These are phyloP conservation scores for Drosophila percnosoma DNA, from an alignment of 2,888 invertebrate species.

Conservation along the genomic window DNA sequence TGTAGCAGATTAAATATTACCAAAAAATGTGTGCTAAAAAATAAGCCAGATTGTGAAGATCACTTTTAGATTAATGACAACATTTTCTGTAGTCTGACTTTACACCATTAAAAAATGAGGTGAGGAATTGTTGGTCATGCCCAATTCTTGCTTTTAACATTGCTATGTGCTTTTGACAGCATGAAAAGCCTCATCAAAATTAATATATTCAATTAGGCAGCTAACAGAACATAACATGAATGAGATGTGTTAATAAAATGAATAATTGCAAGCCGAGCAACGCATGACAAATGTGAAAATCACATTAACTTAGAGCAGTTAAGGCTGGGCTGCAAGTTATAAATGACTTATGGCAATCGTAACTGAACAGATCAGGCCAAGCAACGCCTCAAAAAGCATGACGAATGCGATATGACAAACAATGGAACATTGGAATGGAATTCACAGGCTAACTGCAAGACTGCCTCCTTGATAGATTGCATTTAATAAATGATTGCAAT, in stretches of 20 bases:
- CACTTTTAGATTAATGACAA: background rate
- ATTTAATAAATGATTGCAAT: conserved; percentile 26
- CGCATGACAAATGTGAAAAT: conserved; percentile 58
- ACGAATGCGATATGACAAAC: conserved; percentile 59
- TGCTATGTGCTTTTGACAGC: background rate
- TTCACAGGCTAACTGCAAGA: conserved; percentile 27
- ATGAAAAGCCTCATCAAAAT: conserved; percentile 55
- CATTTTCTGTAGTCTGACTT: background rate
- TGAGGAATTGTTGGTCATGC: conserved; percentile 1
- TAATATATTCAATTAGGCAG: conserved; percentile 68
- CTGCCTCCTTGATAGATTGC: conserved; percentile 42
- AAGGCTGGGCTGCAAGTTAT: conserved; percentile 38
- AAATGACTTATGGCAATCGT: conserved; percentile 54
- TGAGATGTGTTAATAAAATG: conserved; percentile 53
- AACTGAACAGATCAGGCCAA: conserved; percentile 50
- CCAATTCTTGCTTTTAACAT: conserved; percentile 27
- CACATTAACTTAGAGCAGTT: conserved; percentile 46
- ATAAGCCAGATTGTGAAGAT: background rate
- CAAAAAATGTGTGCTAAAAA: background rate
- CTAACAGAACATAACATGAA: conserved; percentile 57
- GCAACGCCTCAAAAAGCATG: conserved; percentile 53
- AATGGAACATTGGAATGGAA: conserved; percentile 50
- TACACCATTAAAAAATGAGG: background rate
- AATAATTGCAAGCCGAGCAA: conserved; percentile 55
- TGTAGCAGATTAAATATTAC: background rate